Percentiles rank a stretch among this genome's conserved stretches.
Conservation (phyloP, 2,113 vertebrate genomes). For the Pungitius pungitius region DNA sequence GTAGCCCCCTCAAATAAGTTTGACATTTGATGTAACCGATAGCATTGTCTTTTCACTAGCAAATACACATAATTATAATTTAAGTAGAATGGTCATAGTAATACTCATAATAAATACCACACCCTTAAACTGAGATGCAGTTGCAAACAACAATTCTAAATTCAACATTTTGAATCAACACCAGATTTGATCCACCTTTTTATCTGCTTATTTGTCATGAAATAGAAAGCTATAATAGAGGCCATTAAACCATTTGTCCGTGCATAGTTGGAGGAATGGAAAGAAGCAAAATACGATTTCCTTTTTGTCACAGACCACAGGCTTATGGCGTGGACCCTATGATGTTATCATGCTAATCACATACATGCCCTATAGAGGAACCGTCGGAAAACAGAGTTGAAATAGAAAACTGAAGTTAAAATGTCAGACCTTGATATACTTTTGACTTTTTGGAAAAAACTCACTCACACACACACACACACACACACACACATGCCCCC, state of each 20-base stretch:
- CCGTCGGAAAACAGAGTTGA: not conserved
- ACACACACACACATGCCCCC: not conserved
- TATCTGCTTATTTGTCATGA: no score
- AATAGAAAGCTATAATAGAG: no score
- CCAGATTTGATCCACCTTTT: no score
- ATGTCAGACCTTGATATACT: not conserved
- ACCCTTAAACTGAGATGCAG: no score
- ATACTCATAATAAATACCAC: not conserved
- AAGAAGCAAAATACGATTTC: not conserved
- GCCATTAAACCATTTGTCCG: no score
- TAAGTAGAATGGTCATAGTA: not conserved
- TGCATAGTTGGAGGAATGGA: not conserved
- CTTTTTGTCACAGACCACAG: not conserved
- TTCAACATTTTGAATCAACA: not conserved
- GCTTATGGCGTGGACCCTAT: not conserved
- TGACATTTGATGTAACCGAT: no score
- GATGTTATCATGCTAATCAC: not conserved
- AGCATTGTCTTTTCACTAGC: no score
- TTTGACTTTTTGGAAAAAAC: not conserved
- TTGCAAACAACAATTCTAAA: not conserved
- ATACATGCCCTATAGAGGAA: not conserved
- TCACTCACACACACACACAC: not conserved
- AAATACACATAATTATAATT: no score
- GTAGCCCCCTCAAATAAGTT: no score
- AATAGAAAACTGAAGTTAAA: not conserved